phyloP scores from a whole-genome alignment of 1,140 invertebrate genomes.

The Drosophila asahinai region DNA sequence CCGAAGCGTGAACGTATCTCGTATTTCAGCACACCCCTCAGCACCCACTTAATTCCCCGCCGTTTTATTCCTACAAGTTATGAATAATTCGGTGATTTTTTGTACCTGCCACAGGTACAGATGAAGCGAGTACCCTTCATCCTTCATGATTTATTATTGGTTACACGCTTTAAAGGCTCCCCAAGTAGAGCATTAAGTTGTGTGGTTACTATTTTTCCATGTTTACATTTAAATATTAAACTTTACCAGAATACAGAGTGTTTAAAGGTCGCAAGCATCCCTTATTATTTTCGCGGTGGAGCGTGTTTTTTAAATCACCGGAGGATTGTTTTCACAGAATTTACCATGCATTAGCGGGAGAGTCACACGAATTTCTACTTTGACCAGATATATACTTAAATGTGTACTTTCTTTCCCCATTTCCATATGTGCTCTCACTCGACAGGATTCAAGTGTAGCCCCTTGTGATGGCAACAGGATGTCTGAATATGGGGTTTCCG shows the following conservation, averaged over 20 bases:
- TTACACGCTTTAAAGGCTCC: constrained; percentile 3
- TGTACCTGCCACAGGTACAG: constrained; percentile 17
- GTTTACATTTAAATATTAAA: too few species aligned
- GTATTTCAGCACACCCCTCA: constrained; percentile 6
- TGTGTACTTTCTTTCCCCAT: constrained; percentile 16
- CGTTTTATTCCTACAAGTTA: constrained; percentile 34
- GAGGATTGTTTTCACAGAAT: constrained; percentile 54
- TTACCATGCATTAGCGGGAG: constrained; percentile 55
- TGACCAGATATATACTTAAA: constrained; percentile 41
- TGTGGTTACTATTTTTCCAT: too few species aligned
- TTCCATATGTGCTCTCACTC: constrained; percentile 7
- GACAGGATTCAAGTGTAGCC: constrained; percentile 30
- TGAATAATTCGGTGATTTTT: constrained; percentile 39
- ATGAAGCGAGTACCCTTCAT: not conserved
- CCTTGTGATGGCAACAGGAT: constrained; percentile 34
- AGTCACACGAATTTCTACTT: constrained; percentile 42
- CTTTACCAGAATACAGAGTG: not conserved
- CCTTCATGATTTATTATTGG: constrained; percentile 9
- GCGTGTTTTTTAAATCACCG: constrained; percentile 26
- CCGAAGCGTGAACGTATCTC: constrained; percentile 7
- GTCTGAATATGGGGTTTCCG: constrained; percentile 10
- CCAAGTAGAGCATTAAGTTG: not conserved
- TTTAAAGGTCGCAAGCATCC: not conserved
- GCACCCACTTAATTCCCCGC: constrained; percentile 43
- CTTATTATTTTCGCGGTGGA: constrained; percentile 8